Base-by-base conservation (phyloP, 2,113 vertebrate species). In the Pardalotus punctatus region DNA sequence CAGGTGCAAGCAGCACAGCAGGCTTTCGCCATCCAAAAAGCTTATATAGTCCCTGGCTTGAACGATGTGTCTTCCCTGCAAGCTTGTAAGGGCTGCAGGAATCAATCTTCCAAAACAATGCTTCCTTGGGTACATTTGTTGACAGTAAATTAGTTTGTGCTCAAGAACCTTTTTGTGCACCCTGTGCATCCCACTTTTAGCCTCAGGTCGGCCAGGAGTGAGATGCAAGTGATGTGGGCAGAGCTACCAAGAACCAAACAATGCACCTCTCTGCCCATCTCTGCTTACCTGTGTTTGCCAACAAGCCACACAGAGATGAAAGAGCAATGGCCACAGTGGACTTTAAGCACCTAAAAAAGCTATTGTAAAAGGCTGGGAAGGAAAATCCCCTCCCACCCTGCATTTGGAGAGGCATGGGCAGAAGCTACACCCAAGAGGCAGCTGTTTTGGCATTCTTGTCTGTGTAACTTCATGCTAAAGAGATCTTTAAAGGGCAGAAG, bases 371-470 rank as follows among this genome's bases (percentile, higher is more conserved):
- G 50, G 17, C 9, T 42, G 31, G 19, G 10, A 84, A 69, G 19
- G 33, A 91, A 87, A 81, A 84, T 40, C 10, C 18, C 15, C 40
- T 81, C 14, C 18, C 2, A 6, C 11, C 6, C 21, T 3, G 2
- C 2, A 1, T 71, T 18, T 78, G 15, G 35, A 36, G 56, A 78
- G 10, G 23, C 17, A 61, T 4, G n/a, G 12, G 6, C 14, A 86
- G 53, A 88, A 82, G 18, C 16, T 40, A 57, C 24, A 43, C 3
- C 5, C 22, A 43, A 60, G 31, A 57, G 29, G 35, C n/a, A 91
- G 42, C 8, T 1, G 1, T 33, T 78, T 24, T 3, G 12, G 40
- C 1, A 1, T 31, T 31, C 56, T 47, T 43, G 10, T 40, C 50
- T n/a, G 21, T 1, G 0, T 61, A 3, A 6, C 42, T 74, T 87